Evolutionary conservation across 1,140 invertebrate genomes (phyloP).

Genomic region (Linepithema humile): DNA sequence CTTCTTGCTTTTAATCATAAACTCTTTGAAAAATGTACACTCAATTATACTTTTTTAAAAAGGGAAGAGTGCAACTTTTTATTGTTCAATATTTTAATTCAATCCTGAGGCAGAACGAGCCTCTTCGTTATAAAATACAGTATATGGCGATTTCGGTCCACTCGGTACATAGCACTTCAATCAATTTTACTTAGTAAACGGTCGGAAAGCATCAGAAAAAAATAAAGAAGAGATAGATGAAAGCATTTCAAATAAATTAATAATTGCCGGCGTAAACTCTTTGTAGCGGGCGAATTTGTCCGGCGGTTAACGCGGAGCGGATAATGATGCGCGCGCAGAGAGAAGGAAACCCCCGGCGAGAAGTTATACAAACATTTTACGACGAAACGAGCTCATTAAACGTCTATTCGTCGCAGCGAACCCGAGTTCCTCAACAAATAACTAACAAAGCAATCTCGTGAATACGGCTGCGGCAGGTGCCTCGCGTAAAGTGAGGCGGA

Average conservation of each 20-base stretch:
- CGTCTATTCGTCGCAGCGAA: slow-evolving; percentile 11
- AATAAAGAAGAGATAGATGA: neutral
- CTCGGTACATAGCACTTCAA: neutral
- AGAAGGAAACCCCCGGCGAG: slow-evolving; percentile 5
- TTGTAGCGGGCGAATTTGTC: neutral
- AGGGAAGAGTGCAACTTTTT: neutral
- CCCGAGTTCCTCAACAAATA: slow-evolving; percentile 47
- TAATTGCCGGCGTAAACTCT: slow-evolving; percentile 21
- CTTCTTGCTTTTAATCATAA: slow-evolving; percentile 11
- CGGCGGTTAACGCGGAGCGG: slow-evolving; percentile 18
- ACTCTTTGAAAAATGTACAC: slow-evolving; percentile 13
- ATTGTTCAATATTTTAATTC: neutral
- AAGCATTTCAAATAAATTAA: neutral
- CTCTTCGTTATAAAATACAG: neutral
- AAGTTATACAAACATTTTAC: slow-evolving; percentile 66
- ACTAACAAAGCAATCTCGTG: slow-evolving; percentile 60
- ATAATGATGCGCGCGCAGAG: slow-evolving; percentile 59
- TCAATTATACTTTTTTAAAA: slow-evolving; percentile 16
- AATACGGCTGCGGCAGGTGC: slow-evolving; percentile 55
- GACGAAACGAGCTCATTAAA: slow-evolving; percentile 69
- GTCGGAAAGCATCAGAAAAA: neutral
- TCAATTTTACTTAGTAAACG: neutral
- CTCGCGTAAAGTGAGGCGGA: slow-evolving; percentile 52
- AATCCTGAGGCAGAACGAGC: neutral
- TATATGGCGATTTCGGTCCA: no score